Conservation (phyloP, 2,888 invertebrate species). For the Cremastinae sp. region DNA sequence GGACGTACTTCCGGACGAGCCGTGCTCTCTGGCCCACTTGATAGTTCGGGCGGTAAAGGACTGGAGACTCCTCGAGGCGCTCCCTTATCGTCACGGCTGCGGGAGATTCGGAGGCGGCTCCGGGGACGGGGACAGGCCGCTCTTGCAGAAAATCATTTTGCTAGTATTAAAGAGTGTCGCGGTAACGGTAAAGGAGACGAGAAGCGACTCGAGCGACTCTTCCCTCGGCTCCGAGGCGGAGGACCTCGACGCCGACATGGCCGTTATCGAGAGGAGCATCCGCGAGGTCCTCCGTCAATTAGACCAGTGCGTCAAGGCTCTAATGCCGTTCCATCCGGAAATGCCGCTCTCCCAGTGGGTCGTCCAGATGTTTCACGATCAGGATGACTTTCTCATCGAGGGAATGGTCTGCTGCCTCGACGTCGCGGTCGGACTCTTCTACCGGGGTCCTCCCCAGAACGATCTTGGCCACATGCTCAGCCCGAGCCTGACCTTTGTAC, state of each 20-base stretch:
- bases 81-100: conserved; percentile 81
- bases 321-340: conserved; percentile 92
- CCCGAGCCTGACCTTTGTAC: conserved; percentile 92
- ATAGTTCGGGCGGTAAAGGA: conserved; percentile 93
- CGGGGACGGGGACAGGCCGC: conserved; percentile 82
- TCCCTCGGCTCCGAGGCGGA: conserved; percentile 92
- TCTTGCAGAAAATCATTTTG: conserved; percentile 93
- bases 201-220: conserved; percentile 92
- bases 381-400: conserved; percentile 94
- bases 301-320: conserved; percentile 90
- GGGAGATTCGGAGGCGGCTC: conserved; percentile 82
- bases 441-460: conserved; percentile 90
- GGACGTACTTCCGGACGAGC: conserved; percentile 93
- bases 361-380: conserved; percentile 93
- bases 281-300: conserved; percentile 91
- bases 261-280: conserved; percentile 92
- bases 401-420: conserved; percentile 95
- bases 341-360: conserved; percentile 93
- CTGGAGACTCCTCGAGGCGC: conserved; percentile 86
- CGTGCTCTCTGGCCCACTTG: conserved; percentile 91
- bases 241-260: conserved; percentile 94
- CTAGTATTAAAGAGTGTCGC: conserved; percentile 93
- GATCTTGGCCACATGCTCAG: conserved; percentile 91
- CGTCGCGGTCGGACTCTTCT: conserved; percentile 92
- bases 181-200: conserved; percentile 93